Evolutionary conservation across 1,140 invertebrate species (phyloP), one percentile per base, ranked within the genome.

Genomic region (Ostrea denselamellosa): DNA sequence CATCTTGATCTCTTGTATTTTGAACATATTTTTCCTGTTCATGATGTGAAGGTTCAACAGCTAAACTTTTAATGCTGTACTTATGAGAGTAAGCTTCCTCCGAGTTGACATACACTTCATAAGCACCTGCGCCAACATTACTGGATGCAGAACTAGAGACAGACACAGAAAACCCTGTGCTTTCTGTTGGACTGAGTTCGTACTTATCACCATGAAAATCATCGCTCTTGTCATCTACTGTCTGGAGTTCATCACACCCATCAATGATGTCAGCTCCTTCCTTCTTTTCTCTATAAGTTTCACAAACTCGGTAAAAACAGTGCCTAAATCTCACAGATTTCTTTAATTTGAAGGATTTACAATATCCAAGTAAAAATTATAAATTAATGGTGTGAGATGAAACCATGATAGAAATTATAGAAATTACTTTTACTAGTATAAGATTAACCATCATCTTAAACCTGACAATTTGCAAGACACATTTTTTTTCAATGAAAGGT

Each of bases 141-240:
- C n/a, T 62, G 5, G 8, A n/a, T 62, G 17, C 17, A 7, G 56
- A n/a, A 62, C 17, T 1, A 62, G 17, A 4, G 7, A n/a, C 17
- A 0, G 68, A 14, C 28, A 7, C 28, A 10, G 68, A 34, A 17
- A 77, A 77, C 25, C 68, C 68, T 34, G 68, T 77, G 28, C 68
- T 77, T 34, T 17, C 68, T 77, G 68, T 77, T 25, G 68, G 68
- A 28, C 68, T 77, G 5, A 77, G 28, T 77, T 77, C 68, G 9
- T 77, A 12, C 9, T 34, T 22, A 34, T 77, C 68, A 77, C 28
- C 9, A 14, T 2, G 22, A 77, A 25, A 77, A 77, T 77, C 65
- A 5, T 77, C 25, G 8, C 28, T 77, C 25, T 14, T 10, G 12
- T 34, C 68, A 62, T 62, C 56, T 7, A 19, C n/a, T 19, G 17